These are phyloP conservation scores for Cairina moschata DNA, from an alignment of 2,113 vertebrate species.

Conservation along the genomic window DNA sequence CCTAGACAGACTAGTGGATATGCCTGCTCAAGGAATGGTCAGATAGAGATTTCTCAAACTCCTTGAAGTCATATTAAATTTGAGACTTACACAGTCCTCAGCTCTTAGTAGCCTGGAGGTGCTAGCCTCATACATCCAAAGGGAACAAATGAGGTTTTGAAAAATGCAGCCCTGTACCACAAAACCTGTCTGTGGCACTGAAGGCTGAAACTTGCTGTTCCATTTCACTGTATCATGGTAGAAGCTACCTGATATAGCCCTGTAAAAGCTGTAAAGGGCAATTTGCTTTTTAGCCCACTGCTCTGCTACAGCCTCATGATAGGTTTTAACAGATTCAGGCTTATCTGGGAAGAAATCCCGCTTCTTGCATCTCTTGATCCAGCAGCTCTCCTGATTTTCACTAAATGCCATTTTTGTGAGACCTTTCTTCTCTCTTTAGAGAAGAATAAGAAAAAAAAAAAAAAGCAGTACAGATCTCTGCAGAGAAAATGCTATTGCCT, in stretches of 20 bases:
- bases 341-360: neutral
- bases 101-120: neutral
- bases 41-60: neutral
- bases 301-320: neutral
- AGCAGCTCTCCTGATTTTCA: neutral
- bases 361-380: neutral
- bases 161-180: neutral
- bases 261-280: neutral
- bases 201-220: neutral
- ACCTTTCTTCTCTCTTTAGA: neutral
- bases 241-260: neutral
- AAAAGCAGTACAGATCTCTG: neutral
- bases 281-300: neutral
- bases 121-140: neutral
- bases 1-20: neutral
- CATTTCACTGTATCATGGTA: neutral
- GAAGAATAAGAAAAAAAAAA: neutral
- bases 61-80: neutral
- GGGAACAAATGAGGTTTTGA: neutral
- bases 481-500: neutral
- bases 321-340: neutral
- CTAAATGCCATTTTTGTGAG: neutral
- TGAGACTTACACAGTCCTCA: neutral
- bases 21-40: neutral
- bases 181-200: neutral